Conservation (phyloP, 2,888 invertebrate species). For the Drosophila koepferae region DNA sequence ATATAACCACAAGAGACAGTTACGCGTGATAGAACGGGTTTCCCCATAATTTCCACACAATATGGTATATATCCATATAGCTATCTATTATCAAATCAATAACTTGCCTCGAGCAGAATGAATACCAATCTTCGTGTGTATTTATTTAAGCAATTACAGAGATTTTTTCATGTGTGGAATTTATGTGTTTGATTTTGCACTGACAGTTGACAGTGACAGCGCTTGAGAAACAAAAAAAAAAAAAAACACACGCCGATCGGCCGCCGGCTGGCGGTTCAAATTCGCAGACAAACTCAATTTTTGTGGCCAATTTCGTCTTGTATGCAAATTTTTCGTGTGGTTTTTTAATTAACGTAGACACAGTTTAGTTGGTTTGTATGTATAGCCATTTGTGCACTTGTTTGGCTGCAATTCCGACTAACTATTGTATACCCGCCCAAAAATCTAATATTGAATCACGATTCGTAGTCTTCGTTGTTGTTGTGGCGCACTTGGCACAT, state of each 20-base stretch:
- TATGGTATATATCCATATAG: conserved; percentile 1
- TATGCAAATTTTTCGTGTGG: conserved; percentile 70
- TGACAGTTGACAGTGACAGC: conserved; percentile 77
- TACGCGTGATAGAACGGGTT: not conserved
- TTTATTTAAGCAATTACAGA: conserved; percentile 42
- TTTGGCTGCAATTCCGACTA: conserved; percentile 14
- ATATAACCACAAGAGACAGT: not conserved
- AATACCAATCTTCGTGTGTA: conserved; percentile 23
- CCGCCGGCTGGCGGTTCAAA: conserved; percentile 43
- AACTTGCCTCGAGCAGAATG: conserved; percentile 17
- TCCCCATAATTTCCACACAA: not conserved
- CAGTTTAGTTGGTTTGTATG: conserved; percentile 30
- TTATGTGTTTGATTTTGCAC: conserved; percentile 62
- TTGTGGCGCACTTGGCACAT: conserved; percentile 47
- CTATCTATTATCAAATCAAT: conserved; percentile 22
- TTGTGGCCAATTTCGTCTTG: conserved; percentile 70
- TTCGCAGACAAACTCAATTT: conserved; percentile 68
- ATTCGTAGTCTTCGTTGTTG: conserved; percentile 26
- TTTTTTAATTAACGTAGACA: conserved; percentile 75
- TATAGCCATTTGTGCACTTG: conserved; percentile 48
- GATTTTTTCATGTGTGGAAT: conserved; percentile 36
- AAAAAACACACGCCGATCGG: conserved; percentile 45
- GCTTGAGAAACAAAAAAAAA: conserved; percentile 40
- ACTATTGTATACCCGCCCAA: conserved; percentile 24
- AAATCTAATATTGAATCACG: conserved; percentile 69